Evolutionary conservation across 2,888 invertebrate species (phyloP).

Genomic region (Drosophila robusta): DNA sequence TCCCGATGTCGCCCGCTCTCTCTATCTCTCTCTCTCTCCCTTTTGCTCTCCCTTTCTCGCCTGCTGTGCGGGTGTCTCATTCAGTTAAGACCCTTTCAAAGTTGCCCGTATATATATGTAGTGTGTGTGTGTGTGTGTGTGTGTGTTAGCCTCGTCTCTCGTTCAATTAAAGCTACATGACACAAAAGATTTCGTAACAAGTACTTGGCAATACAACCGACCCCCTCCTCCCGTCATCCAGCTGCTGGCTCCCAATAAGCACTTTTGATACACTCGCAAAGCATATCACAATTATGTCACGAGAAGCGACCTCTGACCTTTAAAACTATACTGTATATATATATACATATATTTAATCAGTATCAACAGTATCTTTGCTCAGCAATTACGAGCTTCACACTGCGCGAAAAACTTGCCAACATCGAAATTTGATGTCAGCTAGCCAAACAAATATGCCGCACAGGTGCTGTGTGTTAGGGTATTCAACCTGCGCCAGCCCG

Average conservation of each 20-base stretch:
- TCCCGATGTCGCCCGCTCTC: conserved; percentile 20
- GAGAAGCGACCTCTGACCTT: too few species aligned
- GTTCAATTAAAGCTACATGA: conserved; percentile 71
- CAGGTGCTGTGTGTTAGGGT: background rate
- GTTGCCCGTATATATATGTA: conserved; percentile 21
- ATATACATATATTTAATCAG: background rate
- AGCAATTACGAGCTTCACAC: too few species aligned
- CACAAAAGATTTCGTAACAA: conserved; percentile 66
- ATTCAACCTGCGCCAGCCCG: background rate
- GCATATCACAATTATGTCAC: background rate
- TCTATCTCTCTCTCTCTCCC: conserved; percentile 3
- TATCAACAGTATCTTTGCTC: too few species aligned
- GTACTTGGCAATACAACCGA: conserved; percentile 24
- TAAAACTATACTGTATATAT: too few species aligned
- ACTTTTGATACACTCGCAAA: conserved; percentile 27
- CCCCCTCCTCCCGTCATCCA: background rate
- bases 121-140: conserved; percentile 12
- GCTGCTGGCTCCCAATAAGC: conserved; percentile 14
- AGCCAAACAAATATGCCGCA: too few species aligned
- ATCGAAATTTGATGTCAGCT: too few species aligned
- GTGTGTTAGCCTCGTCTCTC: conserved; percentile 43
- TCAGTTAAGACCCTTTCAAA: conserved; percentile 45
- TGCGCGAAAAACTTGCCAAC: too few species aligned
- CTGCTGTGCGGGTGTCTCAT: conserved; percentile 37
- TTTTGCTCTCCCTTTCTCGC: conserved; percentile 1